phyloP scores from a whole-genome alignment of 2,113 vertebrate species.

The Podarcis raffonei region DNA sequence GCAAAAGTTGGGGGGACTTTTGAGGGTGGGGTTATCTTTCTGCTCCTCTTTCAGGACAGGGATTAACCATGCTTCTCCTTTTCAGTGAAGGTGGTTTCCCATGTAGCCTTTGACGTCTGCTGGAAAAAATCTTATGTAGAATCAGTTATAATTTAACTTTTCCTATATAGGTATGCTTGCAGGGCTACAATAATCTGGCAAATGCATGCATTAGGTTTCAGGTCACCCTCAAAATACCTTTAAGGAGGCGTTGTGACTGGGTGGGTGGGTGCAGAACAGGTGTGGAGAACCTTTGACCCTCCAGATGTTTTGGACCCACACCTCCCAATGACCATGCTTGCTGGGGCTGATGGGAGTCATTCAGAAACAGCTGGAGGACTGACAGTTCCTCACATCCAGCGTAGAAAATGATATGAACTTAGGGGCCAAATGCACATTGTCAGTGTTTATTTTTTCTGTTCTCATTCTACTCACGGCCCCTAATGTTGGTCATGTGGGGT shows the following conservation, averaged over 20 bases:
- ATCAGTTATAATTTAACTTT: background rate
- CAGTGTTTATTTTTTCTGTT: background rate
- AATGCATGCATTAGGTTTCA: background rate
- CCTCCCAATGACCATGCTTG: too few relatives aligned
- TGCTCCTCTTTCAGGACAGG: background rate
- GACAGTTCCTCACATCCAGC: background rate
- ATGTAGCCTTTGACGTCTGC: background rate
- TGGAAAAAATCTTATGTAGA: background rate
- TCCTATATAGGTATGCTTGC: background rate
- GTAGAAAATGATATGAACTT: fast-evolving
- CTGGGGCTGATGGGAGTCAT: too few relatives aligned
- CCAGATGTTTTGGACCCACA: too few relatives aligned
- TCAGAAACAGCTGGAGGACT: too few relatives aligned
- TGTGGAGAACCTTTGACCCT: too few relatives aligned
- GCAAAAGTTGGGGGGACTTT: fast-evolving
- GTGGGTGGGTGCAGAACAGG: background rate
- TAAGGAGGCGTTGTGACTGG: background rate
- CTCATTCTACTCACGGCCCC: background rate
- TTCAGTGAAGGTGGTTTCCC: background rate
- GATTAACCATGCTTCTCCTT: background rate
- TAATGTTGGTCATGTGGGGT: background rate
- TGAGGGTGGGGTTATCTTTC: background rate
- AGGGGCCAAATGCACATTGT: fast-evolving
- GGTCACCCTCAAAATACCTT: background rate
- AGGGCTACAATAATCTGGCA: background rate